Percentiles rank a stretch among this genome's conserved stretches.
phyloP scores from a whole-genome alignment of 2,888 invertebrate genomes.

The Myathropa florea region DNA sequence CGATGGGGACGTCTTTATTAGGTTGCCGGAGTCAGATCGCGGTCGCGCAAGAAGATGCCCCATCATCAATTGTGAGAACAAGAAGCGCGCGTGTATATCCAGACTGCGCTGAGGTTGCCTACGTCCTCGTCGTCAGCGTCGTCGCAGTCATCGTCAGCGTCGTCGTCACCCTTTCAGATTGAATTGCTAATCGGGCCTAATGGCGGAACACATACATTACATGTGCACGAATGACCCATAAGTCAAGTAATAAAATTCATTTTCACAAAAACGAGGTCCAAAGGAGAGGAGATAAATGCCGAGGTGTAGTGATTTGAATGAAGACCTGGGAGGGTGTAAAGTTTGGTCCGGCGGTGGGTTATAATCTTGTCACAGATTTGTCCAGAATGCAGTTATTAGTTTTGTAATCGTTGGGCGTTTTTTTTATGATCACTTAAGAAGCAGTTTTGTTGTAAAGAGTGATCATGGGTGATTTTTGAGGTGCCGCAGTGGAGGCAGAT shows the following conservation, averaged over 20 bases:
- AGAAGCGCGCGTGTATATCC: slow-evolving; percentile 10
- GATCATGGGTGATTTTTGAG: too few species aligned
- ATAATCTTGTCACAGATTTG: not conserved
- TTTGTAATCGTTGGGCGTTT: not conserved
- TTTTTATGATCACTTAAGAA: not conserved
- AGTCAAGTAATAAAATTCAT: slow-evolving; percentile 57
- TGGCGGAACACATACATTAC: slow-evolving; percentile 27
- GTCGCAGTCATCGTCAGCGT: not conserved
- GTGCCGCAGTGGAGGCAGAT: not conserved
- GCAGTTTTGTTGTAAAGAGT: too few species aligned
- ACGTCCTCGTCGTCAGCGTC: not conserved
- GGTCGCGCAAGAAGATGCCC: slow-evolving; percentile 2
- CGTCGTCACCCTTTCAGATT: slow-evolving; percentile 52
- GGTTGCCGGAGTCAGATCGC: slow-evolving; percentile 1
- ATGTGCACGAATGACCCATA: slow-evolving; percentile 34
- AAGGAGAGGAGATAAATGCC: not conserved
- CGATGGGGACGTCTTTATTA: slow-evolving; percentile 32
- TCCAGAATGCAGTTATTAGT: not conserved
- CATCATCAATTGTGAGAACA: slow-evolving; percentile 13
- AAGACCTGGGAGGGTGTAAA: not conserved
- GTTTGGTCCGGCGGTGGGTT: not conserved
- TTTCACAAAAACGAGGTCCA: not conserved
- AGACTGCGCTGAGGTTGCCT: not conserved
- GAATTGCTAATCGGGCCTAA: slow-evolving; percentile 56
- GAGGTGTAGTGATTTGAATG: not conserved